Base-by-base conservation (phyloP, 2,888 invertebrate species). In the Vesta saturnalis region DNA sequence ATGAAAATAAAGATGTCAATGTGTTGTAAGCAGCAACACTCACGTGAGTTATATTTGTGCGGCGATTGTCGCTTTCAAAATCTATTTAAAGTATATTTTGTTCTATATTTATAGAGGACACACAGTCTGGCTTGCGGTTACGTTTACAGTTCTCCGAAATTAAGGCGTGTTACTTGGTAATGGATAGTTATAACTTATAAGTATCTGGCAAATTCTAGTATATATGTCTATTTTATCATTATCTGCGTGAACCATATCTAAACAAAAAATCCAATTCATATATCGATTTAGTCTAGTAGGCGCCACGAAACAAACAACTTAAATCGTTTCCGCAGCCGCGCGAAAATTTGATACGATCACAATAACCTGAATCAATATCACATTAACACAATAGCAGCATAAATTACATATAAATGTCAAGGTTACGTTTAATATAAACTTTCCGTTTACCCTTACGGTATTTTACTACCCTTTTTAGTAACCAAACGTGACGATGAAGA, bases 261-360 rank as follows among this genome's bases (percentile, higher is more conserved):
- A 30, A 30, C 30, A 30, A 30, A 30, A 52, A 5, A 52, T 19
- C 10, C 47, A 47, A 47, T 16, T 19, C 39, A 39, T n/a, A 3
- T 67, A 67, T 67, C 57, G 67, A 67, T 67, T 57, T 57, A 57
- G 67, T 52, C 67, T 61, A 35, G 35, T 57, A 67, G 67, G 67
- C 67, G 67, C 67, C 67, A 61, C 18, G 3, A 60, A 52, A 21
- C 58, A 18, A 58, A 58, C 58, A 39, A 58, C 2, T 18, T 39
- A 30, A 54, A 56, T 30, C 14, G n/a, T 18, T 58, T 35, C 58
- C 19, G 15, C 10, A 58, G 16, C 15, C 10, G 15, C n/a, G n/a
- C 18, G 30, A 30, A 56, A 21, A 10, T 1, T 19, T 19, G 19
- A 39, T 39, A 39, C 8, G n/a, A 39, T 39, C 39, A 39, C 2